Evolutionary conservation across 1,140 invertebrate species (phyloP).

Genomic region (Pseudomyrmex dendroicus): DNA sequence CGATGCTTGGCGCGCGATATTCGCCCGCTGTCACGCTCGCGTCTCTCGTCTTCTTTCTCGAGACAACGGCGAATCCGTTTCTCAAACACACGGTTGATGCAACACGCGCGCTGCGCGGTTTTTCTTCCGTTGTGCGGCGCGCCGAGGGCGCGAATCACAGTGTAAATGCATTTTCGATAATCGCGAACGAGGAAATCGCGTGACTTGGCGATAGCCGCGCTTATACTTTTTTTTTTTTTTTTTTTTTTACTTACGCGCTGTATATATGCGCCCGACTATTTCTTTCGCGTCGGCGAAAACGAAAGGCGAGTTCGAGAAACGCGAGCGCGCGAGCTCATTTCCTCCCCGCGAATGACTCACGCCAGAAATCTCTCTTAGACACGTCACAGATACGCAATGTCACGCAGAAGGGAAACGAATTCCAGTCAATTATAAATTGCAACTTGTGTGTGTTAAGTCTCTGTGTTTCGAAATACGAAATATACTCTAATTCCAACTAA

Average conservation of each 20-base stretch:
- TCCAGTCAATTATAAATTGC: background rate
- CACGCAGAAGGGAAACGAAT: background rate
- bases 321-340: constrained; percentile 1
- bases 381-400: background rate
- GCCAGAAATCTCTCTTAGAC: background rate
- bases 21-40: constrained; percentile 34
- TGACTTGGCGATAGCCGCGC: constrained; percentile 39
- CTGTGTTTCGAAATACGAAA: background rate
- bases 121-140: background rate
- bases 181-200: constrained; percentile 54
- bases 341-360: constrained; percentile 12
- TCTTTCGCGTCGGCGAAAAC: constrained; percentile 21
- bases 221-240: constrained; percentile 41
- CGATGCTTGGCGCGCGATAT: constrained; percentile 5
- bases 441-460: no score
- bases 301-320: constrained; percentile 42
- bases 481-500: background rate
- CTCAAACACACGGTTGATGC: background rate
- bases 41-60: constrained; percentile 4
- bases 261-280: background rate
- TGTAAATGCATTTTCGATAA: constrained; percentile 58
- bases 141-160: constrained; percentile 43
- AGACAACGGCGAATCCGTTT: constrained; percentile 30
- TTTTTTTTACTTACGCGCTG: constrained; percentile 13
- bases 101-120: background rate